phyloP scores from a whole-genome alignment of 1,140 invertebrate genomes.

The Cheumatopsyche charites region DNA sequence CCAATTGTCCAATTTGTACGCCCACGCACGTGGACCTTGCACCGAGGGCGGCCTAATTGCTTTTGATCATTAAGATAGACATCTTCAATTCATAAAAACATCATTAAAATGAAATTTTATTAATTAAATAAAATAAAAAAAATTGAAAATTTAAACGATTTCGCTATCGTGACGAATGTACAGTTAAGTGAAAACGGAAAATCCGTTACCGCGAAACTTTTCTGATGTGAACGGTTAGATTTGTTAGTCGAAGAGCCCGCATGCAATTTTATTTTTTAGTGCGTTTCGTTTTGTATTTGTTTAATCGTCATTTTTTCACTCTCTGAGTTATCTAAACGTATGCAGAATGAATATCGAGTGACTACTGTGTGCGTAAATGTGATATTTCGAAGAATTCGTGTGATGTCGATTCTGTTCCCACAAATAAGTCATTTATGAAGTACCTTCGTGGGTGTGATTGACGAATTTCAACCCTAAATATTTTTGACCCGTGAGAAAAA shows the following conservation, averaged over 20 bases:
- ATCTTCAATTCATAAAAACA: constrained; percentile 28
- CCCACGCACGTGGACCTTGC: constrained; percentile 27
- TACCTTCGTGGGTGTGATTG: constrained; percentile 8
- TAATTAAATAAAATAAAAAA: too few species aligned
- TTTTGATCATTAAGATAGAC: constrained; percentile 34
- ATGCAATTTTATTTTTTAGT: constrained; percentile 21
- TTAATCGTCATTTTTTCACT: constrained; percentile 8
- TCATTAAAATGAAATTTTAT: not conserved
- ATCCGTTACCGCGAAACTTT: constrained; percentile 43
- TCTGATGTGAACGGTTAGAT: constrained; percentile 6
- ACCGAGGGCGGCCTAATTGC: constrained; percentile 22
- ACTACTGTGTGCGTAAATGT: constrained; percentile 14
- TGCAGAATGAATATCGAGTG: constrained; percentile 36
- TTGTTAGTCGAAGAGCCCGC: constrained; percentile 30
- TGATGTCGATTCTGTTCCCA: constrained; percentile 36
- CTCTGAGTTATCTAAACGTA: constrained; percentile 22
- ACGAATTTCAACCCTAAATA: constrained; percentile 9
- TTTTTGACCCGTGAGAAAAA: constrained; percentile 15
- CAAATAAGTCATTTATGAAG: not conserved
- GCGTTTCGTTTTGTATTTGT: too few species aligned
- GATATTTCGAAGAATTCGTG: constrained; percentile 34
- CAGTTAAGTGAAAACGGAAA: constrained; percentile 47
- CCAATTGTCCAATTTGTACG: constrained; percentile 38
- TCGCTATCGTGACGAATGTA: not conserved
- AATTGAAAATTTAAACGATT: too few species aligned